Evolutionary conservation across 2,797 vertebrate species (phyloP), one percentile per base, ranked within the genome.

Genomic region (Lycodopsis pacificus): DNA sequence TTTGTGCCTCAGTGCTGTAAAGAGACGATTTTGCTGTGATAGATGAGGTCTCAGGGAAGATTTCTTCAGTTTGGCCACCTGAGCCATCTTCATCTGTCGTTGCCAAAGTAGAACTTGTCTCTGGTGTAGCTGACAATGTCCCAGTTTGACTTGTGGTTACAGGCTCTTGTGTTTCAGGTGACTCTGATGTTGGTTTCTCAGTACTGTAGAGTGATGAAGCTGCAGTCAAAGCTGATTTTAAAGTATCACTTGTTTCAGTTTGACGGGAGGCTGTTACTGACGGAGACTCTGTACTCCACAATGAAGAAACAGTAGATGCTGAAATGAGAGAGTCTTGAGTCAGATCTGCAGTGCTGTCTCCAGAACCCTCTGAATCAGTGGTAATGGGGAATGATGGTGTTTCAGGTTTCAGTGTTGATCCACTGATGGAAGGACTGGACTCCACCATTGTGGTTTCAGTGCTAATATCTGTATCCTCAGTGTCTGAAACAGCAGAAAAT

Each of bases 51-150:
- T 17, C 1, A 15, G 38, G 53, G 19, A 73, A 77, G 19, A 76
- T 64, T 0, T 75, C 76, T 48, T 40, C 1, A 0, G 63, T 81
- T 14, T 46, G 22, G 61, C 79, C 76, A 48, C 81, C 79, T 69
- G 90, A 90, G 7, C 46, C 63, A 10, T 71, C 77, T 53, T 22
- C 17, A 4, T 66, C 66, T 46, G 34, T 32, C 63, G 80, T 10
- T 12, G 38, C 36, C 0, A 57, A 19, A 7, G 36, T 6, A 34
- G 77, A 62, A n/a, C 53, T 58, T n/a, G 25, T 32, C 49, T 53
- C n/a, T 53, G 8, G 20, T 53, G 20, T 11, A 10, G 4, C n/a
- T 22, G 49, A 53, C 22, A 12, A 2, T 53, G 22, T 10, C 8
- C 12, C 3, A 20, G n/a, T 53, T 9, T 53, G 20, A 53, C 20